Percentiles rank a stretch among this genome's conserved stretches.
These are phyloP conservation scores for Zaprionus africanus DNA, from an alignment of 1,140 invertebrate species.

Conservation along the genomic window DNA sequence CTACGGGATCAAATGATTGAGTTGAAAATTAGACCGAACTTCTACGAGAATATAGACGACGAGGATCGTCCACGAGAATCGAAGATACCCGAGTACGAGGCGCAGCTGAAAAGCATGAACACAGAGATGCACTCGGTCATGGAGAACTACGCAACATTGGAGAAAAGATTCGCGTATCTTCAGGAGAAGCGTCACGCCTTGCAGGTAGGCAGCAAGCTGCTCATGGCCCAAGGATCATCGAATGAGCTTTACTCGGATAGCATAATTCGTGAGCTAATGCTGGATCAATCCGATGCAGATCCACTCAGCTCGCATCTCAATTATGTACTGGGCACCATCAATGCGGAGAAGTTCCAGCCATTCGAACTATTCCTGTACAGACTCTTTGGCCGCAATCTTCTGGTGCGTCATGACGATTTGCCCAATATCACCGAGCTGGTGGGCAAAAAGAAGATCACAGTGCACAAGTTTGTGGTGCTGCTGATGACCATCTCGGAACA, in stretches of 20 bases:
- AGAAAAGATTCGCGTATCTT: slow-evolving; percentile 78
- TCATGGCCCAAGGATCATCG: slow-evolving; percentile 37
- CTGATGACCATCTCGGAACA: slow-evolving; percentile 54
- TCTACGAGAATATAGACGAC: slow-evolving; percentile 88
- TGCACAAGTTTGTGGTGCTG: slow-evolving; percentile 56
- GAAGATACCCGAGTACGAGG: slow-evolving; percentile 97
- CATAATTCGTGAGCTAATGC: slow-evolving; percentile 91
- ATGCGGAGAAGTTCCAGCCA: slow-evolving; percentile 89
- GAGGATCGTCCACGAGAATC: slow-evolving; percentile 96
- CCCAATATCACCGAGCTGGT: neutral
- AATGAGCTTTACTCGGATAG: slow-evolving; percentile 95
- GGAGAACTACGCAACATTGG: slow-evolving; percentile 96
- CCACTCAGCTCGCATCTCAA: slow-evolving; percentile 36
- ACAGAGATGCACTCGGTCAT: slow-evolving; percentile 95
- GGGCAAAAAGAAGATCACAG: neutral
- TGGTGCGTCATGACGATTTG: slow-evolving; percentile 51
- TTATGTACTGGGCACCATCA: slow-evolving; percentile 93
- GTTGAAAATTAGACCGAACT: slow-evolving; percentile 93
- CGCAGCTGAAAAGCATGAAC: slow-evolving; percentile 88
- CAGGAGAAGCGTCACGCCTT: slow-evolving; percentile 60
- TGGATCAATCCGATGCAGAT: slow-evolving; percentile 32
- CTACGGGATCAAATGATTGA: slow-evolving; percentile 97
- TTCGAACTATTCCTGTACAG: slow-evolving; percentile 70
- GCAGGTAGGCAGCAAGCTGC: slow-evolving; percentile 37
- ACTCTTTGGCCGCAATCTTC: slow-evolving; percentile 60